Conservation (phyloP, 2,113 vertebrate genomes). For the Beaufortia kweichowensis region DNA sequence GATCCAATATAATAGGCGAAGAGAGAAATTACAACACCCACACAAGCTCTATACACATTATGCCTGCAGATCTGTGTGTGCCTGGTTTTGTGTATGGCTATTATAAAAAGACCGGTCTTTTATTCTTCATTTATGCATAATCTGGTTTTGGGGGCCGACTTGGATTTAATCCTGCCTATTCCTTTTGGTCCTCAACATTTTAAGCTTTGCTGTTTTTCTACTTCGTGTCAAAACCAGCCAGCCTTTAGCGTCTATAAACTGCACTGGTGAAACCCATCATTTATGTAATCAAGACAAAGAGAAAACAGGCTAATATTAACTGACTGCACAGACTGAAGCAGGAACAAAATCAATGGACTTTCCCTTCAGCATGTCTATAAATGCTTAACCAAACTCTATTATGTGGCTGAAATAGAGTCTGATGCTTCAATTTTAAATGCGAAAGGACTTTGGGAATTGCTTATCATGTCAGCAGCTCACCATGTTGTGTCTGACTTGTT, state of each 20-base stretch:
- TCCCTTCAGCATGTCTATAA: conserved; percentile 19
- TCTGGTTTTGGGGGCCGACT: conserved; percentile 47
- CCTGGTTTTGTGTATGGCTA: background rate
- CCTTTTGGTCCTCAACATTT: conserved; percentile 50
- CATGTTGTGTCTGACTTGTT: background rate
- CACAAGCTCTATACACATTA: background rate
- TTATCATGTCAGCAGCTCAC: background rate
- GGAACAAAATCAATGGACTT: conserved; percentile 24
- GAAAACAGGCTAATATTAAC: conserved; percentile 22
- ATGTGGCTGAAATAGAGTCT: background rate
- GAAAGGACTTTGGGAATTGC: background rate
- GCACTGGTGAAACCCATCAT: conserved; percentile 14
- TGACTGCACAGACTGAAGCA: conserved; percentile 10
- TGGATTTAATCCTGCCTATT: conserved; percentile 55
- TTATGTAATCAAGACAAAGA: conserved; percentile 23
- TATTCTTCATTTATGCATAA: conserved; percentile 44
- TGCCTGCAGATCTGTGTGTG: background rate
- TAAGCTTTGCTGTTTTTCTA: background rate
- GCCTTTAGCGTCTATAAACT: background rate
- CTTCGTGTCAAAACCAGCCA: background rate
- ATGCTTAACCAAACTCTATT: conserved; percentile 27
- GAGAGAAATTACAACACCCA: background rate
- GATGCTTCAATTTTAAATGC: background rate
- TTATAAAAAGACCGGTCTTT: background rate
- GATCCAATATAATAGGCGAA: background rate